Conservation (phyloP, 2,113 vertebrate genomes). For the Carlito syrichta region DNA sequence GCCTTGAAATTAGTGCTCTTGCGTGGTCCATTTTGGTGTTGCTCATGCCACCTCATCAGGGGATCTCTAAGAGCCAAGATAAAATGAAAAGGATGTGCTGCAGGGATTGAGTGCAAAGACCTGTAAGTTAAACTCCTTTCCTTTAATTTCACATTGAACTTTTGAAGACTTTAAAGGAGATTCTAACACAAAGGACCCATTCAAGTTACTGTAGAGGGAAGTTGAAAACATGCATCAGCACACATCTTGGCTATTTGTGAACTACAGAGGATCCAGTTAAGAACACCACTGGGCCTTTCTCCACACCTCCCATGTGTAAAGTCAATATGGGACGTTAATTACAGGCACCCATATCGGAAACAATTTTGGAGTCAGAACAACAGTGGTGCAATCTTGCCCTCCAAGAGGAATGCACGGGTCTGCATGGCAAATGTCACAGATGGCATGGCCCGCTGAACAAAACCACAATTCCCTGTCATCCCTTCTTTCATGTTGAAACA, state of each 20-base stretch:
- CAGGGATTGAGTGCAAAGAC: not conserved
- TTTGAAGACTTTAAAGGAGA: not conserved
- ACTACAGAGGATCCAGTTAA: not conserved
- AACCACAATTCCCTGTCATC: not conserved
- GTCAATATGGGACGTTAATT: not conserved
- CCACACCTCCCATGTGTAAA: not conserved
- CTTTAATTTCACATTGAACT: conserved; percentile 18
- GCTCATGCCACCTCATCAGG: not conserved
- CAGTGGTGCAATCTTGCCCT: not conserved
- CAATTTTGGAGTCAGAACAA: conserved; percentile 21
- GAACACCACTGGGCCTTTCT: not conserved
- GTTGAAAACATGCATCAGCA: not conserved
- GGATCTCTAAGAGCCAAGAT: not conserved
- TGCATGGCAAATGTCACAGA: not conserved
- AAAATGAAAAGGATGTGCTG: not conserved
- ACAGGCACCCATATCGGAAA: not conserved
- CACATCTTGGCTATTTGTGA: not conserved
- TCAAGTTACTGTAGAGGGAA: not conserved
- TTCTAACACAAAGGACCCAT: not conserved
- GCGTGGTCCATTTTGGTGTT: not conserved
- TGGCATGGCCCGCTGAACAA: not conserved
- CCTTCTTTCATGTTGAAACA: not conserved
- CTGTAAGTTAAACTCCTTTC: not conserved
- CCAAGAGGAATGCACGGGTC: not conserved
- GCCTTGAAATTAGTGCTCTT: not conserved